phyloP scores from a whole-genome alignment of 2,888 invertebrate species.

The Disparrhopalites patrizii region DNA sequence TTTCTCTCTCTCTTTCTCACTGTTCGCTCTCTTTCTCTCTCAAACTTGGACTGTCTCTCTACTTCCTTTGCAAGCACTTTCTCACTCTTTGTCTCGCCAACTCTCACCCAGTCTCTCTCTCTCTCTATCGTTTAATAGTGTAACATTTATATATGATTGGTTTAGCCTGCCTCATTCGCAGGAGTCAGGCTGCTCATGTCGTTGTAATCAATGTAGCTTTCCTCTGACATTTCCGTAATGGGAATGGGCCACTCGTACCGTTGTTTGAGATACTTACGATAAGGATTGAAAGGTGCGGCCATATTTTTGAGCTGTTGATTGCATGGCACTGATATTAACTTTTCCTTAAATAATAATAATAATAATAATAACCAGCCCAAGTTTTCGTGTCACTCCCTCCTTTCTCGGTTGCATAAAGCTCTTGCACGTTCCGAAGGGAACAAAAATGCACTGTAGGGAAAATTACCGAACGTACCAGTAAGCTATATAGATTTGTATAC shows the following conservation, averaged over 20 bases:
- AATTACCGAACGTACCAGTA: no score
- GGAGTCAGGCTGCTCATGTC: conserved; percentile 29
- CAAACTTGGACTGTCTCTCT: no score
- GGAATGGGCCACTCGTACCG: conserved; percentile 31
- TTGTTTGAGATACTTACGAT: conserved; percentile 39
- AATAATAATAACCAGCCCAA: no score
- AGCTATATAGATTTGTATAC: no score
- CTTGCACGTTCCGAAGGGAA: no score
- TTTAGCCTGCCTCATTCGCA: conserved; percentile 5
- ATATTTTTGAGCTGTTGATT: conserved; percentile 48
- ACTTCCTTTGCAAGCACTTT: no score
- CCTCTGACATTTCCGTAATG: conserved; percentile 48
- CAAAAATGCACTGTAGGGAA: no score
- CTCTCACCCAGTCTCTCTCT: background rate
- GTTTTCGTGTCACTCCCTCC: background rate
- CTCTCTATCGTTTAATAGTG: background rate
- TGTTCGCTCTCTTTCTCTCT: no score
- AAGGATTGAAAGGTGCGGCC: conserved; percentile 33
- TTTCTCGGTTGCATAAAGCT: background rate
- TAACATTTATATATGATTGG: background rate
- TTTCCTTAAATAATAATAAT: conserved; percentile 18
- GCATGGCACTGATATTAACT: conserved; percentile 37
- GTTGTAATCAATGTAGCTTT: conserved; percentile 47
- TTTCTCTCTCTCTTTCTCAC: no score
- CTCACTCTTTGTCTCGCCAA: background rate